Evolutionary conservation across 2,797 vertebrate genomes (phyloP).

Genomic region (Rhabdomys pumilio): DNA sequence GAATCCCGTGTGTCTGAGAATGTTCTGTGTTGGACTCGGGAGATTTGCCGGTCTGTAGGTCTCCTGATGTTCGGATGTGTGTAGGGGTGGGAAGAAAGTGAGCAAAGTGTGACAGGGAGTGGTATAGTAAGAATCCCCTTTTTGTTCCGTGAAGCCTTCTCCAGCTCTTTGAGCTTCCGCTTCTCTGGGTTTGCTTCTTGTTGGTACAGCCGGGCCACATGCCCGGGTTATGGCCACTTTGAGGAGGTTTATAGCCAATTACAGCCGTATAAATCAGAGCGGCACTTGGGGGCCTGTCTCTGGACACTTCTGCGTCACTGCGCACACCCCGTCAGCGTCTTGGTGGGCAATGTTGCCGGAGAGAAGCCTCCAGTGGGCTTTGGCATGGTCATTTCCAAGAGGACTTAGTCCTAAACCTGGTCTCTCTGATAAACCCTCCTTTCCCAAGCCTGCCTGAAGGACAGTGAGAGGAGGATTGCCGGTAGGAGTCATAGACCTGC

Average conservation of each 20-base stretch:
- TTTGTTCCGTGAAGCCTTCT: neutral
- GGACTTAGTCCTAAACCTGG: neutral
- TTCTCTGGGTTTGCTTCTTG: constrained; percentile 61
- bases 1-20: neutral
- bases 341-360: neutral
- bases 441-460: neutral
- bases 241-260: constrained; percentile 90
- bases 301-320: constrained; percentile 86
- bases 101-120: neutral
- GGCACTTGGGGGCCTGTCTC: constrained; percentile 78
- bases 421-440: neutral
- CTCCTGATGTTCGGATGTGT: neutral
- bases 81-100: neutral
- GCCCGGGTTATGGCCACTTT: constrained; percentile 85
- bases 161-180: constrained; percentile 69
- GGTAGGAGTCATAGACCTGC: neutral
- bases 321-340: constrained; percentile 59
- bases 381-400: constrained; percentile 69
- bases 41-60: neutral
- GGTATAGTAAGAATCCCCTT: neutral
- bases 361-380: neutral
- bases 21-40: neutral
- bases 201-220: neutral
- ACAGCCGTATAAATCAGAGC: constrained; percentile 88
- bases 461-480: neutral